phyloP scores from a whole-genome alignment of 2,113 vertebrate species.

The Siphamia tubifer region DNA sequence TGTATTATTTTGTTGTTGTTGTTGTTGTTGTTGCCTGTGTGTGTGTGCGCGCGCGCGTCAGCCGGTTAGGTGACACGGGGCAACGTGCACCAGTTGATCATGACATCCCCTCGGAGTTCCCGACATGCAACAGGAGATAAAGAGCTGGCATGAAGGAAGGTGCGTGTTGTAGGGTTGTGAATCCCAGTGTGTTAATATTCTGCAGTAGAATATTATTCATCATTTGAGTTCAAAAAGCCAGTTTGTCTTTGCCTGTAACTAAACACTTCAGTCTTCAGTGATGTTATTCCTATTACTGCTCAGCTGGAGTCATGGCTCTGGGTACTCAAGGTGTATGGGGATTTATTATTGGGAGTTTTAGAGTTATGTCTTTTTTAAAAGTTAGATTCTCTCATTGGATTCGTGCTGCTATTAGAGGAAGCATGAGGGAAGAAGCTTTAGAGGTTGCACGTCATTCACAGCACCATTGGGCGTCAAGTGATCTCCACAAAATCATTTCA shows the following conservation, averaged over 20 bases:
- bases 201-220: conserved; percentile 19
- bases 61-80: conserved; percentile 43
- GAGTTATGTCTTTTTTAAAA: conserved; percentile 26
- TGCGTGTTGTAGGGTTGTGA: background rate
- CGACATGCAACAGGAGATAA: conserved; percentile 71
- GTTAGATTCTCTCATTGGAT: conserved; percentile 19
- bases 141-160: conserved; percentile 33
- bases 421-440: conserved; percentile 18
- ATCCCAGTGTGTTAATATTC: conserved; percentile 5
- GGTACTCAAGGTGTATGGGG: background rate
- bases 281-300: background rate
- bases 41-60: background rate
- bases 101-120: conserved; percentile 53
- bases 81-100: conserved; percentile 67
- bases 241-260: background rate
- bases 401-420: conserved; percentile 16
- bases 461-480: conserved; percentile 19
- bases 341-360: background rate
- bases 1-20: background rate
- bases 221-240: conserved; percentile 20
- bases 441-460: conserved; percentile 21
- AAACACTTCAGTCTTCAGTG: background rate
- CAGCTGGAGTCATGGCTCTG: background rate
- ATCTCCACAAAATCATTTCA: conserved; percentile 14
- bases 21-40: too few relatives aligned